Evolutionary conservation across 2,113 vertebrate genomes (phyloP), one percentile per base, ranked within the genome.

Genomic region (Urocynchramus pylzowi): DNA sequence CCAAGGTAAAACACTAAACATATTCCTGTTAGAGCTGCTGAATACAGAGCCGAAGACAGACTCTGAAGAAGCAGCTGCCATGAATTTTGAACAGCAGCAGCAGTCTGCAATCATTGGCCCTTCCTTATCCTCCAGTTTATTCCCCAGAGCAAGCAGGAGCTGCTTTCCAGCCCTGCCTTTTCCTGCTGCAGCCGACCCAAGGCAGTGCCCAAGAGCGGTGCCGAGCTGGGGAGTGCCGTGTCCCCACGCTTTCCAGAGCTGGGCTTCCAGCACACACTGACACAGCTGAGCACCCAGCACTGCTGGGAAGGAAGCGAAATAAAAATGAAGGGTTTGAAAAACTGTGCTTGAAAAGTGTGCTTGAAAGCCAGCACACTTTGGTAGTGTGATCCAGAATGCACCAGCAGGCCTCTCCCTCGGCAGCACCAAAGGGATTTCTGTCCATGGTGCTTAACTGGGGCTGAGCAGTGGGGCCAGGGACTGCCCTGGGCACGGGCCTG

Each of bases 201-300:
- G 2, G 26, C 21, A 9, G 2, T 13, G 52, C 57, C 74, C 0
- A 0, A 56, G 49, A 77, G 23, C 54, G 15, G 6, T 3, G 53
- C 45, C 44, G 73, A 49, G n/a, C 16, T 23, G 44, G 12, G 21
- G 28, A 24, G 18, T 0, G 0, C 5, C 30, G 63, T 47, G 45
- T 41, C 68, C 42, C 35, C 6, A 11, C 2, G 1, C 13, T 53
- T 57, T n/a, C 73, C 47, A 45, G 57, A 50, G 65, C 37, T 57
- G 35, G 56, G 18, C 47, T 78, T 47, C 14, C 42, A n/a, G 42
- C 52, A 63, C 37, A 49, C n/a, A 35, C 53, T 30, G 3, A 16
- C 0, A 1, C 31, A 85, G 56, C 56, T 45, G 3, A 52, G 49
- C 19, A 18, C 12, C 45, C 26, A 50, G 2, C 31, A 20, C 3